Evolutionary conservation across 2,113 vertebrate genomes (phyloP).

Genomic region (Lagopus muta): DNA sequence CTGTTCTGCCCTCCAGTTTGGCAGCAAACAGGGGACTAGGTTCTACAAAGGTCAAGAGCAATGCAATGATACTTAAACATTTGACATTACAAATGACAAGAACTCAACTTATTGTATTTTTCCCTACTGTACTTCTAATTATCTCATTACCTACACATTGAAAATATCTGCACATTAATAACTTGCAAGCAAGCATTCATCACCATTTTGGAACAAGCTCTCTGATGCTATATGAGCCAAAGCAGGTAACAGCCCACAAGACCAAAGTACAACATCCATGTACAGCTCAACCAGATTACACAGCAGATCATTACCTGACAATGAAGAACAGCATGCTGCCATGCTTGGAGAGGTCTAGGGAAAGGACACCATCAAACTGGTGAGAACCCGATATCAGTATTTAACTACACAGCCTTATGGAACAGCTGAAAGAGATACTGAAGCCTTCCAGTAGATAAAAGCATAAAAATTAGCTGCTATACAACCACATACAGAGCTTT

Average conservation of each 20-base stretch:
- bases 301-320: background rate
- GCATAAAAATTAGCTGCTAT: background rate
- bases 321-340: background rate
- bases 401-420: background rate
- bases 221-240: background rate
- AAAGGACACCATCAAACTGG: background rate
- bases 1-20: background rate
- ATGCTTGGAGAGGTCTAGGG: background rate
- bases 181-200: background rate
- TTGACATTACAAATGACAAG: background rate
- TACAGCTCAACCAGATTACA: background rate
- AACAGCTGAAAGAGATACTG: background rate
- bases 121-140: background rate
- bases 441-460: background rate
- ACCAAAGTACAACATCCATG: too few species aligned
- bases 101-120: background rate
- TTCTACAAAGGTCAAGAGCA: background rate
- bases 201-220: background rate
- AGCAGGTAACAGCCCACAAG: too few species aligned
- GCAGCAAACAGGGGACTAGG: background rate
- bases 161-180: background rate
- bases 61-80: background rate
- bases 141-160: background rate
- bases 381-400: background rate
- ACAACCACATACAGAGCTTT: fast-evolving